Conservation (phyloP, 2,888 invertebrate species). For the Agonopterix alstromeriana region DNA sequence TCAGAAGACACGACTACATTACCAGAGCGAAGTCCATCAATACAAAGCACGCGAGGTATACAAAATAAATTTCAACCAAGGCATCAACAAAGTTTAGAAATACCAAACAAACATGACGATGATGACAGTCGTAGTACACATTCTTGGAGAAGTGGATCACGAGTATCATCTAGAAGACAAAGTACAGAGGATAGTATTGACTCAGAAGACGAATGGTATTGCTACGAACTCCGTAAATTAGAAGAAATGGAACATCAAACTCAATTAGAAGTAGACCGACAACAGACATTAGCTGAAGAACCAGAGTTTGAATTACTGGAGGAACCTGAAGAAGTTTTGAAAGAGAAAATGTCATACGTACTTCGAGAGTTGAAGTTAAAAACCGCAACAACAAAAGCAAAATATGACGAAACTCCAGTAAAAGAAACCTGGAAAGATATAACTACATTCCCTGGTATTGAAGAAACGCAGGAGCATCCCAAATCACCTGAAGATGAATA, state of each 20-base stretch:
- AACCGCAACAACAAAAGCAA: conserved; percentile 69
- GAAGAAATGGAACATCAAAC: conserved; percentile 90
- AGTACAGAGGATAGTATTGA: conserved; percentile 96
- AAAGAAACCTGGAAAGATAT: conserved; percentile 66
- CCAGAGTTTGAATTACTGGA: conserved; percentile 73
- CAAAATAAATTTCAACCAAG: conserved; percentile 79
- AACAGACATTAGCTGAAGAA: conserved; percentile 77
- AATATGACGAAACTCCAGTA: conserved; percentile 52
- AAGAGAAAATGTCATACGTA: conserved; percentile 88
- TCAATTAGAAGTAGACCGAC: conserved; percentile 80
- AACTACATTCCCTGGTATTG: conserved; percentile 67
- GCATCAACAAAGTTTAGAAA: conserved; percentile 88
- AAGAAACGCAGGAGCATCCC: conserved; percentile 52
- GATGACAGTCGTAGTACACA: conserved; percentile 92
- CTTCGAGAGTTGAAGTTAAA: conserved; percentile 85
- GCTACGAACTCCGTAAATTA: conserved; percentile 89
- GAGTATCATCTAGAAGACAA: conserved; percentile 90
- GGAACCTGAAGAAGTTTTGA: conserved; percentile 81
- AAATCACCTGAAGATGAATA: conserved; percentile 37
- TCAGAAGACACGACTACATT: conserved; percentile 69
- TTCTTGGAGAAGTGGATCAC: conserved; percentile 90
- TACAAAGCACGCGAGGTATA: conserved; percentile 77
- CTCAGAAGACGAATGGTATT: conserved; percentile 95
- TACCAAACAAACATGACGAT: conserved; percentile 86
- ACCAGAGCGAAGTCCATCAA: conserved; percentile 81